These are phyloP conservation scores for Ischnus inquisitorius DNA, from an alignment of 2,888 invertebrate genomes.

Conservation along the genomic window DNA sequence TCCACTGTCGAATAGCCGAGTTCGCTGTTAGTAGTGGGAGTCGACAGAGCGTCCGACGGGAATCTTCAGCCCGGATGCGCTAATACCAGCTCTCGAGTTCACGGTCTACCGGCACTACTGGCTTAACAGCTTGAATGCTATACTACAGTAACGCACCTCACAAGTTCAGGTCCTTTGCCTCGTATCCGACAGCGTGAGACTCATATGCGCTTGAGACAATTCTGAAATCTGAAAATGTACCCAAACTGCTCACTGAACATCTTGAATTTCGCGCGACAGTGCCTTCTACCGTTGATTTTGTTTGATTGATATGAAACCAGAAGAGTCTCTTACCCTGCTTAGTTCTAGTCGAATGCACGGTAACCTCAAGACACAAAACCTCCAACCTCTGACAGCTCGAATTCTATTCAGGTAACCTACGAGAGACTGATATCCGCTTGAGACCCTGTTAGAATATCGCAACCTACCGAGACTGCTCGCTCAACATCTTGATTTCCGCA, in stretches of 20 bases:
- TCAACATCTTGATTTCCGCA: no score
- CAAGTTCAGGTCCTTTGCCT: neutral
- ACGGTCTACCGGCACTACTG: conserved; percentile 1
- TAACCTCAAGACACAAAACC: no score
- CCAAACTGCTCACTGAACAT: no score
- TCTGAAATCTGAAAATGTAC: no score
- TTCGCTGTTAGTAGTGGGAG: conserved; percentile 43
- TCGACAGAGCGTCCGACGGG: conserved; percentile 36
- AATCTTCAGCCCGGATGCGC: conserved; percentile 11
- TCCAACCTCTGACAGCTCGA: no score
- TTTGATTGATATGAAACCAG: neutral
- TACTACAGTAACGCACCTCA: neutral
- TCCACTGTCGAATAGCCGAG: conserved; percentile 24
- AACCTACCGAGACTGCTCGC: no score
- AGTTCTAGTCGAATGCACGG: no score
- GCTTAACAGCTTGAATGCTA: neutral
- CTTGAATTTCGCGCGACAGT: neutral
- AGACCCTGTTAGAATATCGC: no score
- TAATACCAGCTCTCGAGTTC: conserved; percentile 8
- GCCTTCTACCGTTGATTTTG: neutral
- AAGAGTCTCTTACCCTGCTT: neutral
- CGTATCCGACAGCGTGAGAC: no score
- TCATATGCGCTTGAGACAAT: no score
- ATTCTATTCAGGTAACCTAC: no score
- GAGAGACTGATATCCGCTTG: no score